These are phyloP conservation scores for Apis cerana DNA, from an alignment of 1,140 invertebrate genomes.

Conservation along the genomic window DNA sequence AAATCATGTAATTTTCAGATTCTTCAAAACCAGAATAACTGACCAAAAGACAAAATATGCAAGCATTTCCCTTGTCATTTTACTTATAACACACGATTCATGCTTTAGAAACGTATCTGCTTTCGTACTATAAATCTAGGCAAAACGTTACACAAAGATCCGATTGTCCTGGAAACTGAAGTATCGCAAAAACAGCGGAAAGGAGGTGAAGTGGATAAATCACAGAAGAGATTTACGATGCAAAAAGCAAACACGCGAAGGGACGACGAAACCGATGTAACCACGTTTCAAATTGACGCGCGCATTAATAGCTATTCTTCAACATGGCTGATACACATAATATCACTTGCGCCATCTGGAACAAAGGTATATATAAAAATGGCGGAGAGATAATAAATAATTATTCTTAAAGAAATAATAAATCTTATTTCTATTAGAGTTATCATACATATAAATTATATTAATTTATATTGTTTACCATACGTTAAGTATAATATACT, in stretches of 20 bases:
- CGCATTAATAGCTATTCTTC: not conserved
- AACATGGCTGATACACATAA: not conserved
- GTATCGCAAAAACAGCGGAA: not conserved
- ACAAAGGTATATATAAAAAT: too few relatives aligned
- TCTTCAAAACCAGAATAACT: not conserved
- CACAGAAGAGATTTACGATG: not conserved
- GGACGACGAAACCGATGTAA: not conserved
- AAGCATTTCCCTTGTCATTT: not conserved
- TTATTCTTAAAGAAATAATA: too few relatives aligned
- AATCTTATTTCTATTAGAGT: too few relatives aligned
- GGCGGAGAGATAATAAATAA: too few relatives aligned
- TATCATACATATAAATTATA: too few relatives aligned
- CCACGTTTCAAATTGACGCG: not conserved
- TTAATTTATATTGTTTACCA: too few relatives aligned
- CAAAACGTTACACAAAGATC: not conserved
- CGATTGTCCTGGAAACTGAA: not conserved
- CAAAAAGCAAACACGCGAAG: not conserved
- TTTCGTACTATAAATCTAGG: not conserved
- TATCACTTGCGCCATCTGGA: not conserved
- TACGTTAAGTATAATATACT: too few relatives aligned
- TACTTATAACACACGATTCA: not conserved
- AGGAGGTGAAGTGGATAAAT: not conserved
- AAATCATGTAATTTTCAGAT: too few relatives aligned
- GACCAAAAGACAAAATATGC: not conserved
- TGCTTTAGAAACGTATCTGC: not conserved